phyloP scores from a whole-genome alignment of 1,140 invertebrate species.

The Microplitis mediator region DNA sequence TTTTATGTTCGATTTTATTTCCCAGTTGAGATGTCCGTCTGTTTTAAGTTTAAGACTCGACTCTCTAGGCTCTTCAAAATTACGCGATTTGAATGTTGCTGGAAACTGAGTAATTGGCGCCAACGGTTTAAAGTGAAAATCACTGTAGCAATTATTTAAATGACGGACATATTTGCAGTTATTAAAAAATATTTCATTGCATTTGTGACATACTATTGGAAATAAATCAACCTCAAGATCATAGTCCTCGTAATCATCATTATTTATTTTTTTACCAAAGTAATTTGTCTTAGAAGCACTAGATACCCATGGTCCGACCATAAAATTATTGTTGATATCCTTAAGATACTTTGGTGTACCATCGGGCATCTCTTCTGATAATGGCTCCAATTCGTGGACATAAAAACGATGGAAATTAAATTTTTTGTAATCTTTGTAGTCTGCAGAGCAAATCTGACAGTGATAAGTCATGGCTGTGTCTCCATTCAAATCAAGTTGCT shows the following conservation, averaged over 20 bases:
- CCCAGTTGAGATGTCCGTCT: no score
- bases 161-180: no score
- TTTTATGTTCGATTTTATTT: no score
- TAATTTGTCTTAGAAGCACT: not conserved
- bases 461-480: constrained; percentile 9
- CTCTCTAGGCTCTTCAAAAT: no score
- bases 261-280: not conserved
- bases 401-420: constrained; percentile 17
- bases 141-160: no score
- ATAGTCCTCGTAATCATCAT: not conserved
- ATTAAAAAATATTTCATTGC: no score
- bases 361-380: not conserved
- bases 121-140: no score
- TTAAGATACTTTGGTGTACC: not conserved
- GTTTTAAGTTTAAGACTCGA: no score
- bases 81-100: no score
- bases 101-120: no score
- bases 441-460: constrained; percentile 18
- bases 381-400: not conserved
- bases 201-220: no score
- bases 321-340: not conserved
- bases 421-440: constrained; percentile 21
- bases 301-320: not conserved
- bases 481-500: not conserved
- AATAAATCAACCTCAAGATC: not conserved